Base-by-base conservation (phyloP, 2,113 vertebrate genomes). In the Myotis brandtii region DNA sequence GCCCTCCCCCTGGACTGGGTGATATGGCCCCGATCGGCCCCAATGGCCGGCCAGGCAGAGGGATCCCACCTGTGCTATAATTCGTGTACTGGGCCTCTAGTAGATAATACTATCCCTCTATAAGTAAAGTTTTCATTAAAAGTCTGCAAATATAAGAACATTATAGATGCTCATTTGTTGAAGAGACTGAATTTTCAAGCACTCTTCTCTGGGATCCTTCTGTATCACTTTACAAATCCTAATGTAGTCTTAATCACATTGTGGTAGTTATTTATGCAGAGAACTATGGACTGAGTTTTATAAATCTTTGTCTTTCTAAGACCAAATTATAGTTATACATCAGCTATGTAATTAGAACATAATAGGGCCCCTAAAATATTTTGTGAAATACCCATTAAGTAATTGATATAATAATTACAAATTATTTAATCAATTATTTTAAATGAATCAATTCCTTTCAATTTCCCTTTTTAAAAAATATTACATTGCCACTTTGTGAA, bases 401-500 rank as follows among this genome's bases (percentile, higher is more conserved):
- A 72, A 85, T 34, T 37, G 46, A 34, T 77, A 3, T 70, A 40
- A 23, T 70, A 86, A 82, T 93, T 52, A 64, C 3, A 82, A 70
- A 70, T 70, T 25, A 82, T 64, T 52, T 86, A 52, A 70, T 87
- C 30, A 50, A 56, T 56, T 87, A n/a, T 0, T 90, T 81, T 69
- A 81, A 93, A n/a, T 8, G 10, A 89, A 43, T 72, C 70, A 43
- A 43, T 72, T 73, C 11, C 23, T 73, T 43, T 73, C 43, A 43
- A 75, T 48, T 81, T 91, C 40, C 6, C 13, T 75, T 59, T 90
- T 90, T 17, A 23, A 86, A 93, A 75, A 91, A 91, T 86, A 75
- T 64, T 72, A 37, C 40, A 59, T 34, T 59, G 20, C 46, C 9
- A 46, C 20, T 20, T 73, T 83, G 2, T 82, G 69, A 59, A 90